phyloP scores from a whole-genome alignment of 2,888 invertebrate genomes.

The Ceramica pisi region DNA sequence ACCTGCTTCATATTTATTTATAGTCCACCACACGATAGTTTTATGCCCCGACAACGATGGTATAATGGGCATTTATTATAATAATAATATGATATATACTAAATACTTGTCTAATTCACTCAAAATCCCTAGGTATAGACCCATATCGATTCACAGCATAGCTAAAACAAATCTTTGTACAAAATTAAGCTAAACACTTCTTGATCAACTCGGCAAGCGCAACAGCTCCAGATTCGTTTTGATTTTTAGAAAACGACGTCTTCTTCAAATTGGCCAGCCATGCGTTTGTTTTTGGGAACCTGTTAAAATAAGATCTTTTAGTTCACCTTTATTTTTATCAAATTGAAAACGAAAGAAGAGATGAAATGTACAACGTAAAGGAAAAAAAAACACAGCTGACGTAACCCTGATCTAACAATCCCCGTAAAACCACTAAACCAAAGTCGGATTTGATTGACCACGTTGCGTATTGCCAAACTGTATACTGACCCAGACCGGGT shows the following conservation, averaged over 20 bases:
- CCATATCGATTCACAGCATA: background rate
- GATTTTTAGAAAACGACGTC: slow-evolving; percentile 16
- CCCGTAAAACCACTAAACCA: background rate
- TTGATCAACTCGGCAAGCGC: background rate
- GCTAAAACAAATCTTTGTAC: too few species aligned
- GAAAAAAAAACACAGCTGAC: background rate
- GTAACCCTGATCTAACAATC: background rate
- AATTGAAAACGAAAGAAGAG: background rate
- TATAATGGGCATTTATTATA: background rate
- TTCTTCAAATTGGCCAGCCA: slow-evolving; percentile 23
- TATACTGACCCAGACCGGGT: too few species aligned
- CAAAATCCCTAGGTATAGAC: background rate
- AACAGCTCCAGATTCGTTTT: slow-evolving; percentile 30
- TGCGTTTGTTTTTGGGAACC: slow-evolving; percentile 26
- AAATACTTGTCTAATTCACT: background rate
- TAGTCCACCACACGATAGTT: background rate
- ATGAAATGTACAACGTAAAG: background rate
- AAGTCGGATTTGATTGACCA: background rate
- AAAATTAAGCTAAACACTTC: background rate
- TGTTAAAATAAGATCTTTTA: background rate
- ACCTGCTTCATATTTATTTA: background rate
- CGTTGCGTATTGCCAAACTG: too few species aligned
- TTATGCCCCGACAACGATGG: background rate
- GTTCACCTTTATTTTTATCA: background rate
- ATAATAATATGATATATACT: too few species aligned